These are phyloP conservation scores for Elymnias hypermnestra DNA, from an alignment of 1,140 invertebrate species.

Conservation along the genomic window DNA sequence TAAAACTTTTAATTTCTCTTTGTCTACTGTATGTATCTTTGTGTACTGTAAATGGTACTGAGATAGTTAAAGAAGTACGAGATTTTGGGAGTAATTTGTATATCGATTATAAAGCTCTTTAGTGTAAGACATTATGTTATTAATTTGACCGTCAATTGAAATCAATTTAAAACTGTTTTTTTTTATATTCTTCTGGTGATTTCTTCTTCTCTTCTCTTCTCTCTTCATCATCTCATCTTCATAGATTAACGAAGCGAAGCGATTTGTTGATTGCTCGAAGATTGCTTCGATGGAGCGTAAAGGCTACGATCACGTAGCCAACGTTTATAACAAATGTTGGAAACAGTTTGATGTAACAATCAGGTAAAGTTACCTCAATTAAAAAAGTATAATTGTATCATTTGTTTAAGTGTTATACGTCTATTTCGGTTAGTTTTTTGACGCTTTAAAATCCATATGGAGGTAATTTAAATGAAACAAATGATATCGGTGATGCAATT, in stretches of 20 bases:
- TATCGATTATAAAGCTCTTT: background rate
- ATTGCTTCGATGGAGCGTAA: background rate
- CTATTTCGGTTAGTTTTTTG: too few relatives aligned
- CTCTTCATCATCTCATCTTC: too few relatives aligned
- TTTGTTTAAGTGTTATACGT: background rate
- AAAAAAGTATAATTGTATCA: background rate
- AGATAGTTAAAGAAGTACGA: too few relatives aligned
- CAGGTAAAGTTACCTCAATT: background rate
- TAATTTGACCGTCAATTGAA: background rate
- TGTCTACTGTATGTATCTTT: too few relatives aligned
- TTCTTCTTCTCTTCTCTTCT: too few relatives aligned
- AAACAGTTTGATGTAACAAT: background rate
- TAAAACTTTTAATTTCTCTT: too few relatives aligned
- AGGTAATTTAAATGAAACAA: too few relatives aligned
- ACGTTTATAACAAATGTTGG: background rate
- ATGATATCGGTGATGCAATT: too few relatives aligned
- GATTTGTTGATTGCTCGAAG: conserved; percentile 6
- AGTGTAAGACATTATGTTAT: background rate
- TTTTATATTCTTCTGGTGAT: background rate
- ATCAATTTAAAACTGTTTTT: conserved; percentile 2
- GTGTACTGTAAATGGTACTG: too few relatives aligned
- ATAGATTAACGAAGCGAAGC: conserved; percentile 8
- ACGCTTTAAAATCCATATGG: too few relatives aligned
- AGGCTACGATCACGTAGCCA: background rate
- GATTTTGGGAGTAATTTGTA: too few relatives aligned